Evolutionary conservation across 1,140 invertebrate genomes (phyloP), one percentile per base, ranked within the genome.

Genomic region (Charaxes varanes): DNA sequence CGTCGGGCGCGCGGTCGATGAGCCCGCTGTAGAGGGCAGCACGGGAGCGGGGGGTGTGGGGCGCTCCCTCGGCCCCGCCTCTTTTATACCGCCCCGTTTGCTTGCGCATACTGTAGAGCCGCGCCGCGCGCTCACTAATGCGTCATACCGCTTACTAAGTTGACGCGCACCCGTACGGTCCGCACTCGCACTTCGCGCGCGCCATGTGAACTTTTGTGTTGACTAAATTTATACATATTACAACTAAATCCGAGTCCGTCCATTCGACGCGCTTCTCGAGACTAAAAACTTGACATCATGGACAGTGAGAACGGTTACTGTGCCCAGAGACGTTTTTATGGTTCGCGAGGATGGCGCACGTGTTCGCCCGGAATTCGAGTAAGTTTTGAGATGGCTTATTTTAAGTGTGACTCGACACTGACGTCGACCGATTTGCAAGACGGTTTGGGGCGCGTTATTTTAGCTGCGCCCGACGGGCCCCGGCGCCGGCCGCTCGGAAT

Each of bases 91-190:
- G 34, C 53, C 60, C 61, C 53, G 60, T 48, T 58, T 66, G 65
- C 66, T 63, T 59, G 70, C 72, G 73, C 73, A 73, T 61, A 68
- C 61, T 43, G 72, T 66, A 59, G 38, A 52, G 45, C 58, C 67
- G 70, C 64, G 66, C 70, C 76, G 76, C 71, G 77, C 77, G 77
- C 62, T 81, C 77, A 81, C 73, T 76, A 77, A 81, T 81, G 77
- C 77, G 77, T 81, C 77, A 81, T 73, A 67, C 57, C 53, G 73
- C 71, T 51, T 58, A 42, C 52, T 42, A 53, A 65, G 42, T 58
- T 53, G 66, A 81, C 77, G 73, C 50, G 59, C 58, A 33, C 50
- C 34, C 41, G 35, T 56, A 45, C 45, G 46, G 46, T 38, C 49
- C 33, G 44, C n/a, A 28, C 28, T 50, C 41, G 51, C 30, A 62